Base-by-base conservation (phyloP, 1,140 invertebrate species). In the Drosophila neocordata region DNA sequence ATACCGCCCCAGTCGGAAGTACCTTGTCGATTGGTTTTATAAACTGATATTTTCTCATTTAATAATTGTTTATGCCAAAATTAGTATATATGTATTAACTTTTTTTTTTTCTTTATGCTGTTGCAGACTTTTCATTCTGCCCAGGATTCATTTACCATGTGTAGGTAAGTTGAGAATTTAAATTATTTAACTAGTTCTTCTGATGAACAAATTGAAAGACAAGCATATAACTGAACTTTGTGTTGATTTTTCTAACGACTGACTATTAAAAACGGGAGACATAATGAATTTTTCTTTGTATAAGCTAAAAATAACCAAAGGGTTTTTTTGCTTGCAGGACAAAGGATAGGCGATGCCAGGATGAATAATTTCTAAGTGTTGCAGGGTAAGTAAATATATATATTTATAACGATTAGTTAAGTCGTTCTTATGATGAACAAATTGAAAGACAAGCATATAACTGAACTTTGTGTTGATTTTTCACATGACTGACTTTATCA, bases 201-300 rank as follows among this genome's bases (percentile, higher is more conserved):
- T 85, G 82, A 62, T 62, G 59, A 48, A 88, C 73, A 85, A 69
- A 65, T 38, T 48, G 31, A 69, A 78, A 78, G 82, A 85, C 82
- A 85, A 85, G 78, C 83, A 85, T 85, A 88, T 85, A 82, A 75
- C 82, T 85, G 83, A 85, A 82, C 69, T 53, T 41, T 38, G 22
- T 85, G 82, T 85, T 78, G 82, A 78, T 27, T 20, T 22, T 56
- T 41, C 13, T 22, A 6, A 4, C 9, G 74, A 69, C 82, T 85
- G 82, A 85, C 15, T n/a, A 8, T 3, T 34, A 0, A 11, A 15
- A 7, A 24, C 1, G 15, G 6, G 0, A 1, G 0, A 1, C 0
- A 13, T 4, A 4, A 27, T 27, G 1, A 27, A 7, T 20, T 11
- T 7, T 27, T 4, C 1, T n/a, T 12, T 53, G 22, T 24, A 27